A percentile compares a stretch with the other conserved stretches of the same genome.
Conservation (phyloP, 2,797 vertebrate species). For the Myiotriccus ornatus region DNA sequence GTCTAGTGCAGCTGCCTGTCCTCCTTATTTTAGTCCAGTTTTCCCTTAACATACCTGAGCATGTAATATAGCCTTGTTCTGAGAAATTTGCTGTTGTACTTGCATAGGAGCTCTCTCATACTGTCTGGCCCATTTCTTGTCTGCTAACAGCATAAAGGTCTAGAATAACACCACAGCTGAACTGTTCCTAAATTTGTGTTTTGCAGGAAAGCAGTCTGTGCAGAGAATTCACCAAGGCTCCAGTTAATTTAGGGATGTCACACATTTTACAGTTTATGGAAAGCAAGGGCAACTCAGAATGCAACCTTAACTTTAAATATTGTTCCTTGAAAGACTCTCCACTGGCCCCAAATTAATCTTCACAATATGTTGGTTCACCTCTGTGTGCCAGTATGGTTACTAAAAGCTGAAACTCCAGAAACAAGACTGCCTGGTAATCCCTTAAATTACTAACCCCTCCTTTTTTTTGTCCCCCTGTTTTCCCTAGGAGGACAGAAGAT, state of each 20-base stretch:
- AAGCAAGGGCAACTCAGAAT: not conserved
- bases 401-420: not conserved
- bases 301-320: not conserved
- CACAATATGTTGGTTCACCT: not conserved
- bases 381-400: not conserved
- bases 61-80: not conserved
- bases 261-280: not conserved
- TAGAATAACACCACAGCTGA: not conserved
- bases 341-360: not conserved
- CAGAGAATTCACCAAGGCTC: not conserved
- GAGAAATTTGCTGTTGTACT: not conserved
- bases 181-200: not conserved
- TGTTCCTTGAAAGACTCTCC: not conserved
- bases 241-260: not conserved
- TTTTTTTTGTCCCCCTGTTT: not conserved
- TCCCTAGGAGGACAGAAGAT: not conserved
- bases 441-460: rapidly evolving
- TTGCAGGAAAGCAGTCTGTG: not conserved
- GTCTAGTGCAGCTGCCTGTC: not conserved
- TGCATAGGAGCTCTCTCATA: not conserved
- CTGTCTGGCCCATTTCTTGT: not conserved
- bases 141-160: not conserved
- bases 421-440: not conserved
- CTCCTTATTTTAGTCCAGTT: not conserved
- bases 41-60: not conserved